A percentile compares a stretch with the other conserved stretches of the same genome.
Evolutionary conservation across 2,113 vertebrate genomes (phyloP).

Genomic region (Thunnus maccoyii): DNA sequence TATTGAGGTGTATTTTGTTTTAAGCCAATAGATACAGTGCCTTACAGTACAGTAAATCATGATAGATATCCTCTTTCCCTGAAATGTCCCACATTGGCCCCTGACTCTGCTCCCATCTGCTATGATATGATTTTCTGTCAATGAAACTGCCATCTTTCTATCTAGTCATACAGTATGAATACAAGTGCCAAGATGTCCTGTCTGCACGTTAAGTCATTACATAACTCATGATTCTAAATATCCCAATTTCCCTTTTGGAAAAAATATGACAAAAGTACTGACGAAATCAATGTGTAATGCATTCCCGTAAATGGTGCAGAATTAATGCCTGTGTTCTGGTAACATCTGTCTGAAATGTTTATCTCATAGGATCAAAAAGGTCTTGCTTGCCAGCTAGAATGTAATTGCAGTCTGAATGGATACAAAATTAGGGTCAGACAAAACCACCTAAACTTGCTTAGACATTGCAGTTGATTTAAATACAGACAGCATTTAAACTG

Average conservation of each 20-base stretch:
- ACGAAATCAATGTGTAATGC: conserved; percentile 65
- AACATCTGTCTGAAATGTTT: conserved; percentile 49
- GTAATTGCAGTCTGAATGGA: conserved; percentile 35
- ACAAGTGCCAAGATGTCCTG: conserved; percentile 21
- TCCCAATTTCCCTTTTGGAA: conserved; percentile 29
- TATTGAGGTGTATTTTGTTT: conserved; percentile 71
- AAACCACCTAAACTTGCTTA: conserved; percentile 52
- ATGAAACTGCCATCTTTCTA: conserved; percentile 58
- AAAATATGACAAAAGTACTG: conserved; percentile 40
- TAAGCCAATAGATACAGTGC: conserved; percentile 52
- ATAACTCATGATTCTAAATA: conserved; percentile 41
- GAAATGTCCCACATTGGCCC: conserved; percentile 30
- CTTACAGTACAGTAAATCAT: conserved; percentile 27
- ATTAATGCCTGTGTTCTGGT: conserved; percentile 36
- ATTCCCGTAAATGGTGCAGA: neutral
- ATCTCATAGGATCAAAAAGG: conserved; percentile 10
- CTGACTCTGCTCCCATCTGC: conserved; percentile 53
- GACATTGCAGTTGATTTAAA: conserved; percentile 74
- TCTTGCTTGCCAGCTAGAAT: conserved; percentile 36
- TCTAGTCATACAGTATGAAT: conserved; percentile 32
- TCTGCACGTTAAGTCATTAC: conserved; percentile 27
- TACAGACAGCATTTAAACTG: conserved; percentile 73
- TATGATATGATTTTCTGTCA: conserved; percentile 56
- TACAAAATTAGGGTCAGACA: conserved; percentile 55
- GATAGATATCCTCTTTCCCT: conserved; percentile 43